Evolutionary conservation across 2,888 invertebrate genomes (phyloP).

Genomic region (Therioaphis trifolii): DNA sequence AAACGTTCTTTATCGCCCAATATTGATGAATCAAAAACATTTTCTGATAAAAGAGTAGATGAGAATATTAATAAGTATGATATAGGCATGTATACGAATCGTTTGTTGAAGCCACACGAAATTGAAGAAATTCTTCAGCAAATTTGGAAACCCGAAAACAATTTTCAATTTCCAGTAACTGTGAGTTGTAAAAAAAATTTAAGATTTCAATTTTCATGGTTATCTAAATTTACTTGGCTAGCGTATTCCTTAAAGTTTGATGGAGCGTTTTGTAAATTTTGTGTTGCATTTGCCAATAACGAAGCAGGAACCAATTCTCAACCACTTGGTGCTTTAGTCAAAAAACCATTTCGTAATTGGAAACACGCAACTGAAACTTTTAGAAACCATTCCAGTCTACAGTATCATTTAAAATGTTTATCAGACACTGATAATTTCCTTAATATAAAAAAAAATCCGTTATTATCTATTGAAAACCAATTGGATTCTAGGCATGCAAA

Average conservation of each 20-base stretch:
- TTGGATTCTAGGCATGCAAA: slow-evolving; percentile 1
- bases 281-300: slow-evolving; percentile 5
- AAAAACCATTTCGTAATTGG: slow-evolving; percentile 1
- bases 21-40: slow-evolving; percentile 9
- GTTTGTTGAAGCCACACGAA: slow-evolving; percentile 18
- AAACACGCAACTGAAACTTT: too few relatives aligned
- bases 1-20: background rate
- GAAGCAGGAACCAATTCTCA: background rate
- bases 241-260: too few relatives aligned
- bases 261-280: slow-evolving; percentile 43
- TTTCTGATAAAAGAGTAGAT: too few relatives aligned
- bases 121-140: slow-evolving; percentile 8
- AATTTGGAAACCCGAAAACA: too few relatives aligned
- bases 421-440: too few relatives aligned
- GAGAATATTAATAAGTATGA: slow-evolving; percentile 6
- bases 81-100: slow-evolving; percentile 11
- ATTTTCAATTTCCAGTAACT: too few relatives aligned
- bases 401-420: too few relatives aligned
- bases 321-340: background rate
- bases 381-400: too few relatives aligned
- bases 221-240: too few relatives aligned
- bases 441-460: slow-evolving; percentile 7
- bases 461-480: slow-evolving; percentile 17
- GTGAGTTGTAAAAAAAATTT: too few relatives aligned
- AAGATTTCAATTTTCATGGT: too few relatives aligned